Conservation (phyloP, 2,113 vertebrate species). For the Tragelaphus buxtoni region DNA sequence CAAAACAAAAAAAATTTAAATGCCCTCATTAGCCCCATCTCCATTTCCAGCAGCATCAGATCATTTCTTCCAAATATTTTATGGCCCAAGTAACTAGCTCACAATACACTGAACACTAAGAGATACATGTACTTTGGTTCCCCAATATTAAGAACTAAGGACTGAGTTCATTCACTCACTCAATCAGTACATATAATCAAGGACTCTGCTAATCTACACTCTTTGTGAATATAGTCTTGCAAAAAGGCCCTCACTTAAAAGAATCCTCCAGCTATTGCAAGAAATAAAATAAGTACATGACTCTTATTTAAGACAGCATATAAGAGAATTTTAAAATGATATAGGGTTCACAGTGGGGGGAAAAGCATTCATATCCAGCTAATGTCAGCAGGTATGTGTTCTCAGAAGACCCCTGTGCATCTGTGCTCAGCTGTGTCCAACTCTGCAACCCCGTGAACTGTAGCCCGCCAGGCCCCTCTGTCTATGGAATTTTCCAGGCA, state of each 20-base stretch:
- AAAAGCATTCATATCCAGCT: background rate
- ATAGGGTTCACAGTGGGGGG: background rate
- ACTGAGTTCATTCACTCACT: background rate
- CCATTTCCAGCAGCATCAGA: conserved; percentile 12
- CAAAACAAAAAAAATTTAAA: conserved; percentile 54
- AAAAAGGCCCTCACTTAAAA: background rate
- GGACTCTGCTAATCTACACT: background rate
- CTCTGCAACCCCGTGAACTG: background rate
- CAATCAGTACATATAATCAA: background rate
- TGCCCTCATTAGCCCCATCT: conserved; percentile 52
- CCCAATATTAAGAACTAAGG: background rate
- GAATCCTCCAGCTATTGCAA: background rate
- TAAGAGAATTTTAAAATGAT: background rate
- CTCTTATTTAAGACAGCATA: background rate
- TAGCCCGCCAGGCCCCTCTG: background rate
- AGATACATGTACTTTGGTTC: background rate
- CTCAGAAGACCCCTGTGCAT: background rate
- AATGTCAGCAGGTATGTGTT: background rate
- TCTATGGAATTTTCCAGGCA: background rate
- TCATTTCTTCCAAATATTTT: background rate
- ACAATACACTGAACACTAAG: background rate
- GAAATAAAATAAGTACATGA: background rate
- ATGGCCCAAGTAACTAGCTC: background rate
- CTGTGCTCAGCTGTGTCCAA: background rate
- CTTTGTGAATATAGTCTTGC: background rate